A percentile compares a stretch with the other conserved stretches of the same genome.
phyloP scores from a whole-genome alignment of 2,888 invertebrate genomes.

The Ernsta delagoae region DNA sequence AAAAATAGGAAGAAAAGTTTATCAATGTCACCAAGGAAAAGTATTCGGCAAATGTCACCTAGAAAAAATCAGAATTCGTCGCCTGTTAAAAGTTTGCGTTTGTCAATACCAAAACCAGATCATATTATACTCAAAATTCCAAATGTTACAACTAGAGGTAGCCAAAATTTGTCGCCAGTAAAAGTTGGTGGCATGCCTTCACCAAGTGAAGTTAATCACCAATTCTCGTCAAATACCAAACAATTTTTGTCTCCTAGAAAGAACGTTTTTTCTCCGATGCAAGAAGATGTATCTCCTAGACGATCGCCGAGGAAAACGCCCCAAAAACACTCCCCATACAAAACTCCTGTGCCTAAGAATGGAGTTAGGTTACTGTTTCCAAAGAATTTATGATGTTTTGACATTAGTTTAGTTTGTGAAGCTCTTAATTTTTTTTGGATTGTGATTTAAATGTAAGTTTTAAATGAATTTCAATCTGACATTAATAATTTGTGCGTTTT shows the following conservation, averaged over 20 bases:
- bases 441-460: background rate
- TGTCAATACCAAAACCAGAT: background rate
- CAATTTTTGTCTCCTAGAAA: constrained; percentile 37
- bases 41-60: constrained; percentile 7
- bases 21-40: constrained; percentile 10
- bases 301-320: constrained; percentile 67
- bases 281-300: constrained; percentile 50
- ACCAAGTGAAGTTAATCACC: constrained; percentile 15
- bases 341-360: constrained; percentile 53
- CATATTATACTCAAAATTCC: background rate
- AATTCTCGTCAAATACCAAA: constrained; percentile 20
- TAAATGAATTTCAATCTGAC: background rate
- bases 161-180: constrained; percentile 19
- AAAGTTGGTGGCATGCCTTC: constrained; percentile 19
- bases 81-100: constrained; percentile 6
- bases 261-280: constrained; percentile 37
- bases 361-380: constrained; percentile 71
- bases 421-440: background rate
- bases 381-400: constrained; percentile 48
- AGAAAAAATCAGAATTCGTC: constrained; percentile 24
- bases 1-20: constrained; percentile 15
- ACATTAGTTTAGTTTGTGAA: background rate
- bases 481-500: background rate
- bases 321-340: constrained; percentile 67
- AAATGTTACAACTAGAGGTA: background rate